A percentile compares a stretch with the other conserved stretches of the same genome.
Evolutionary conservation across 2,888 invertebrate species (phyloP).

Genomic region (Sylvicola cinctus): DNA sequence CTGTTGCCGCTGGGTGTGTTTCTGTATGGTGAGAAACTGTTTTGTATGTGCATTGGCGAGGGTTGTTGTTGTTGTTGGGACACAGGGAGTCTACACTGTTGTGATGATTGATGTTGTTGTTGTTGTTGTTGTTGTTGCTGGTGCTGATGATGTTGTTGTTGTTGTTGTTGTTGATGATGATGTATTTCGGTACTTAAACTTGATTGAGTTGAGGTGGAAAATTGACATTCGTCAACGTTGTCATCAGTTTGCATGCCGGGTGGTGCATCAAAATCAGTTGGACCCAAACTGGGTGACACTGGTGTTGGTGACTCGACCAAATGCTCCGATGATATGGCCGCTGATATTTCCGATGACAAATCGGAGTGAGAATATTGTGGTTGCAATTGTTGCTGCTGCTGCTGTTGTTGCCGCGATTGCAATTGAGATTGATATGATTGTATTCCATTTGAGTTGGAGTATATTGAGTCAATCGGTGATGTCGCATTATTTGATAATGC

Average conservation of each 20-base stretch:
- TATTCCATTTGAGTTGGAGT: no score
- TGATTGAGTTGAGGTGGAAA: slow-evolving; percentile 26
- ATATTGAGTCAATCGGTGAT: no score
- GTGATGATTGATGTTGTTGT: slow-evolving; percentile 7
- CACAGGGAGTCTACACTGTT: slow-evolving; percentile 13
- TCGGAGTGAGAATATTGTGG: slow-evolving; percentile 44
- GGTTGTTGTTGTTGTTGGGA: slow-evolving; percentile 12
- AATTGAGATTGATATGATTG: slow-evolving; percentile 10
- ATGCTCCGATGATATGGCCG: slow-evolving; percentile 50
- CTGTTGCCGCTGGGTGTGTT: slow-evolving; percentile 11
- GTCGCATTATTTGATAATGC: no score
- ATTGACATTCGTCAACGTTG: slow-evolving; percentile 27
- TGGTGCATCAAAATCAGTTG: slow-evolving; percentile 57
- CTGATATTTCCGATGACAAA: slow-evolving; percentile 55
- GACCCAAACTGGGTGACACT: slow-evolving; percentile 43
- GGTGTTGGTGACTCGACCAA: slow-evolving; percentile 39
- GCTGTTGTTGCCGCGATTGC: slow-evolving; percentile 12
- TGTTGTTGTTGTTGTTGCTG: slow-evolving; percentile 12
- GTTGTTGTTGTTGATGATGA: slow-evolving; percentile 7
- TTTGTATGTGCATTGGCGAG: slow-evolving; percentile 13
- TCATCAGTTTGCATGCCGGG: slow-evolving; percentile 30
- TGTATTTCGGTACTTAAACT: slow-evolving; percentile 8
- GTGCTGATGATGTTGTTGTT: slow-evolving; percentile 8
- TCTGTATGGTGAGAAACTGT: slow-evolving; percentile 14
- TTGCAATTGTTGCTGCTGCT: slow-evolving; percentile 13